These are phyloP conservation scores for Caenorhabditis inopinata DNA, from an alignment of 1,140 invertebrate species.

Conservation along the genomic window DNA sequence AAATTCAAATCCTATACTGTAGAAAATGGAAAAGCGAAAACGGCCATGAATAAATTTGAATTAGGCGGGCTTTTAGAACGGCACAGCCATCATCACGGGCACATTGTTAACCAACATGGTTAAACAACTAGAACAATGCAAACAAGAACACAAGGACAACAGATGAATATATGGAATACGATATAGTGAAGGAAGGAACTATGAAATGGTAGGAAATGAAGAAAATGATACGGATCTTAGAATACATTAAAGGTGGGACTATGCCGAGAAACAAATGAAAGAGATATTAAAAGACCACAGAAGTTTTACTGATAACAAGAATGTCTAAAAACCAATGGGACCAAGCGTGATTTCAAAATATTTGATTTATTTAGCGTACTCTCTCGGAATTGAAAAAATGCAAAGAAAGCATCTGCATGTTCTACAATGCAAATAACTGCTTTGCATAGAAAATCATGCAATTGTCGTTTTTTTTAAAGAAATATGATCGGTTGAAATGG, in stretches of 20 bases:
- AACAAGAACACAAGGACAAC: slow-evolving; percentile 14
- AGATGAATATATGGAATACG: background rate
- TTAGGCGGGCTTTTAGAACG: background rate
- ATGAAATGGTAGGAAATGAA: background rate
- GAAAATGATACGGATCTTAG: background rate
- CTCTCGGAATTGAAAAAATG: background rate
- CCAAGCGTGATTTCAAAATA: no score
- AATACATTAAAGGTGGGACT: slow-evolving; percentile 4
- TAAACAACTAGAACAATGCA: slow-evolving; percentile 26
- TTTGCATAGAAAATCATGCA: no score
- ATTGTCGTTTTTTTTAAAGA: background rate
- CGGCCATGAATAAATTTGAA: slow-evolving; percentile 24
- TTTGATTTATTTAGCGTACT: no score
- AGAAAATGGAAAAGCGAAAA: background rate
- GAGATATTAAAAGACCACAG: background rate
- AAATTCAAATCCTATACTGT: background rate
- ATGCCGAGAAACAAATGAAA: background rate
- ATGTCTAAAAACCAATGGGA: no score
- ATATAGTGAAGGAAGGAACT: background rate
- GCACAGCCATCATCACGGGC: background rate
- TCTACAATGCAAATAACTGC: no score
- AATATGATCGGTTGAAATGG: background rate
- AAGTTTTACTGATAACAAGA: slow-evolving; percentile 11
- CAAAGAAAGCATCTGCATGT: no score
- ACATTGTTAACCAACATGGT: slow-evolving; percentile 25